Evolutionary conservation across 2,888 invertebrate species (phyloP), one percentile per base, ranked within the genome.

Genomic region (Serripes groenlandicus): DNA sequence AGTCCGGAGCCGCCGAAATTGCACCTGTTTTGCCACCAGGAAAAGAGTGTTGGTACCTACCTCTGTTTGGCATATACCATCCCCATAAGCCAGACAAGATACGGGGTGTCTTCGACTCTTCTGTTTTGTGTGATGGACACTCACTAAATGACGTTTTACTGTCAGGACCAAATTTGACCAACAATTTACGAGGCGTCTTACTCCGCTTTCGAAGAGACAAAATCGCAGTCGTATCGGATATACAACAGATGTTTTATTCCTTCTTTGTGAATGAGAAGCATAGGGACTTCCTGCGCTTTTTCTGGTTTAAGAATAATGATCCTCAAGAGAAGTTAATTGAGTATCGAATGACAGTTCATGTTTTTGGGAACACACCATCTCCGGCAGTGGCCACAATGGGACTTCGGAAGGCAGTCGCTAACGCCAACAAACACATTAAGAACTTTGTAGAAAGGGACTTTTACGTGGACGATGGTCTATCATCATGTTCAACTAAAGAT

Each of bases 381-480:
- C 88, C 88, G 18, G 66, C 88, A 37, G 73, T 84, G 9, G 86
- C 83, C 28, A 75, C 64, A 18, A 78, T 77, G 60, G 85, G 83
- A 21, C 58, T 87, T 0, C 26, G 64, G 37, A 81, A 76, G 66
- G 60, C 80, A 28, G 83, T 74, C 15, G 37, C 28, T 2, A 69
- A 60, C 18, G 64, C 62, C 34, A 37, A 73, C 11, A 23, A 2
- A 18, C 79, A 79, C 49, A 73, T 76, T 18, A 4, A 26, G n/a
- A 34, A 81, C 7, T 85, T 75, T 56, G 78, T 89, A 9, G 37
- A 42, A 0, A 28, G 28, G 5, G 60, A 80, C 49, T 89, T 88
- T 64, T 89, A 89, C 58, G 85, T 88, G 26, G 88, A 86, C 37
- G 85, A 89, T 72, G 86, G 76, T 2, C 64, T 88, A 1, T 64